These are phyloP conservation scores for Prostheceraeus crozeri DNA, from an alignment of 2,888 invertebrate genomes.

Conservation along the genomic window DNA sequence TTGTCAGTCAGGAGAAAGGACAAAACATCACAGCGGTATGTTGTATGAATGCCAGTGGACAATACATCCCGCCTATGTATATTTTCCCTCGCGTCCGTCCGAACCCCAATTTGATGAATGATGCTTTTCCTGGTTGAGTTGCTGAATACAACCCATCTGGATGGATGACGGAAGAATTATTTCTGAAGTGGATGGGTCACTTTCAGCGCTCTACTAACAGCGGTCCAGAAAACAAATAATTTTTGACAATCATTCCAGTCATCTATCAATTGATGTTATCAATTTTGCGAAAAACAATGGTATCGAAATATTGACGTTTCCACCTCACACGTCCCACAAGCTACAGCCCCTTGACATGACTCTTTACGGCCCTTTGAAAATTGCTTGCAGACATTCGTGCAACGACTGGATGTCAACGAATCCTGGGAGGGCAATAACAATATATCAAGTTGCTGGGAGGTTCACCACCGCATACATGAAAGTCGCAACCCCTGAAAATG, in stretches of 20 bases:
- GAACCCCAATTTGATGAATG: neutral
- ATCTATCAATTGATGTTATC: slow-evolving; percentile 5
- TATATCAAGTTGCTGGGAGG: slow-evolving; percentile 42
- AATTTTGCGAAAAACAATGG: neutral
- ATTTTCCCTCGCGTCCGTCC: slow-evolving; percentile 10
- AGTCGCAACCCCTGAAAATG: slow-evolving; percentile 7
- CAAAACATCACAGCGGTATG: slow-evolving; percentile 16
- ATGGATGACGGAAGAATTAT: slow-evolving; percentile 19
- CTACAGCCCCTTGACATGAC: slow-evolving; percentile 6
- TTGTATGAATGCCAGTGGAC: slow-evolving; percentile 5
- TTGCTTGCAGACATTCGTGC: slow-evolving; percentile 45
- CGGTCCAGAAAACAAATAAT: slow-evolving; percentile 1
- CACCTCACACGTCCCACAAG: neutral
- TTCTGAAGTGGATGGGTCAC: slow-evolving; percentile 8
- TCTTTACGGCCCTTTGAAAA: slow-evolving; percentile 43
- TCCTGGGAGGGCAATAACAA: slow-evolving; percentile 48
- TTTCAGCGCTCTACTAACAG: slow-evolving; percentile 4
- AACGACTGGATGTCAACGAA: slow-evolving; percentile 47
- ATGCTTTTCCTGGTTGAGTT: neutral
- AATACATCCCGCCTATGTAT: slow-evolving; percentile 17
- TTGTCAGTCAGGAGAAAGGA: slow-evolving; percentile 16
- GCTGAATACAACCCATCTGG: slow-evolving; percentile 14
- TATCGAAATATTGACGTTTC: slow-evolving; percentile 7
- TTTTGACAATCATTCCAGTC: slow-evolving; percentile 8
- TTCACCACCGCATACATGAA: slow-evolving; percentile 20